Evolutionary conservation across 2,888 invertebrate genomes (phyloP), one percentile per base, ranked within the genome.

Genomic region (Apamea anceps): DNA sequence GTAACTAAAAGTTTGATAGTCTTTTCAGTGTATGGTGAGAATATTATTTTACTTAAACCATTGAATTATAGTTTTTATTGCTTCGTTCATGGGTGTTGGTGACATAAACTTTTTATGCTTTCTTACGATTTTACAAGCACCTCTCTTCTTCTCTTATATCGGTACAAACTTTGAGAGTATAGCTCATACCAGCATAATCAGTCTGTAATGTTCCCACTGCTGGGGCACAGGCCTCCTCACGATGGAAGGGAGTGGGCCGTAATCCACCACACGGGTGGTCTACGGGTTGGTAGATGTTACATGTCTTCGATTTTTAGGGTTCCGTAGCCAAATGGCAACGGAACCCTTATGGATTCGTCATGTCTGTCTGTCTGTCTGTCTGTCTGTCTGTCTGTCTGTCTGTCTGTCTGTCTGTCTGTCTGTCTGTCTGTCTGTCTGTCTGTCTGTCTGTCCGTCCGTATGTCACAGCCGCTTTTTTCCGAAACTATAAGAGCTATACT

Each of bases 1-100:
- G 48, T 21, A 18, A 81, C 76, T 62, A 48, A 65, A 63, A 77
- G 25, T 42, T 62, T 62, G 62, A 82, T 6, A 15, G 68, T 25
- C 0, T 57, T 57, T 68, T 83, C 5, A 37, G 28, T 25, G 21
- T 28, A 18, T 67, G 15, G 25, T 48, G 66, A 48, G 28, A 51
- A 28, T 42, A 68, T 80, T 76, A 25, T 82, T 82, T 67, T 18
- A 45, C 6, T 68, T 45, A n/a, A 32, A 28, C 45, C 15, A 32
- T 68, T 67, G 8, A 13, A 21, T 70, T 84, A 54, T n/a, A n/a
- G 71, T 70, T 80, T 15, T 42, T 28, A 12, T 37, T 28, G 62
- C 6, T 28, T 76, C 2, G 28, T 42, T 48, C n/a, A 13, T 42
- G n/a, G 32, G 28, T 77, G 28, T 48, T 81, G 1, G 15, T 45